Conservation (phyloP, 1,140 invertebrate genomes). For the Camponotus floridanus region DNA sequence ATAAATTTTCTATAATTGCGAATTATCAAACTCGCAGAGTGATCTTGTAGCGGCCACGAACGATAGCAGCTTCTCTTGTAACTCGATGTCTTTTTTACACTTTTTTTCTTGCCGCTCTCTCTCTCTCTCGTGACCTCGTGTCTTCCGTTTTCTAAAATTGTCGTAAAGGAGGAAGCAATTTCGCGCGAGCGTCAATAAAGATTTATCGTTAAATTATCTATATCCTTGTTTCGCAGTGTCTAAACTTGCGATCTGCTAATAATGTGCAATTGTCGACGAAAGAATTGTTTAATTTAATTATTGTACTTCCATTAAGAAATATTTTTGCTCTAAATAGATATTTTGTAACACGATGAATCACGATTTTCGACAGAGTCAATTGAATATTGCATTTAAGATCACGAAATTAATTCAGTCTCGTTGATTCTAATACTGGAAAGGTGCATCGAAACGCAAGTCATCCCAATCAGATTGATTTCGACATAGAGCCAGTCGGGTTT, state of each 20-base stretch:
- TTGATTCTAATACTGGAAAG: slow-evolving; percentile 69
- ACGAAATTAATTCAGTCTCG: slow-evolving; percentile 69
- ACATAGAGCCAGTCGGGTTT: slow-evolving; percentile 55
- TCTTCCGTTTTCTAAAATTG: slow-evolving; percentile 43
- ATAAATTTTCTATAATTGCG: slow-evolving; percentile 59
- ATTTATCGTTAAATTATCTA: slow-evolving; percentile 22
- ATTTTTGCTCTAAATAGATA: slow-evolving; percentile 18
- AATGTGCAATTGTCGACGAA: slow-evolving; percentile 5
- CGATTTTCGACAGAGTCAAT: slow-evolving; percentile 18
- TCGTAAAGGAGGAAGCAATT: slow-evolving; percentile 8
- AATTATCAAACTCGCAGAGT: slow-evolving; percentile 18
- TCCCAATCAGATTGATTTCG: slow-evolving; percentile 64
- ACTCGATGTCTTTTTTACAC: slow-evolving; percentile 11
- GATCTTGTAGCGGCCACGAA: slow-evolving; percentile 23
- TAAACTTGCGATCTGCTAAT: neutral
- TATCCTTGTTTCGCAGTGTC: neutral
- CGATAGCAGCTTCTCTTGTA: neutral
- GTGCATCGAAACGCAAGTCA: slow-evolving; percentile 60
- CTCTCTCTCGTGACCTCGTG: slow-evolving; percentile 52
- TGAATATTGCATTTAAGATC: neutral
- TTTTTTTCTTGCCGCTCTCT: slow-evolving; percentile 15
- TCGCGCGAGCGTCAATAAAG: neutral
- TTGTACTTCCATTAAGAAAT: slow-evolving; percentile 8
- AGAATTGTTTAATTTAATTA: neutral
- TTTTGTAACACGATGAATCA: neutral